Evolutionary conservation across 2,113 vertebrate species (phyloP).

Genomic region (Triplophysa rosa): DNA sequence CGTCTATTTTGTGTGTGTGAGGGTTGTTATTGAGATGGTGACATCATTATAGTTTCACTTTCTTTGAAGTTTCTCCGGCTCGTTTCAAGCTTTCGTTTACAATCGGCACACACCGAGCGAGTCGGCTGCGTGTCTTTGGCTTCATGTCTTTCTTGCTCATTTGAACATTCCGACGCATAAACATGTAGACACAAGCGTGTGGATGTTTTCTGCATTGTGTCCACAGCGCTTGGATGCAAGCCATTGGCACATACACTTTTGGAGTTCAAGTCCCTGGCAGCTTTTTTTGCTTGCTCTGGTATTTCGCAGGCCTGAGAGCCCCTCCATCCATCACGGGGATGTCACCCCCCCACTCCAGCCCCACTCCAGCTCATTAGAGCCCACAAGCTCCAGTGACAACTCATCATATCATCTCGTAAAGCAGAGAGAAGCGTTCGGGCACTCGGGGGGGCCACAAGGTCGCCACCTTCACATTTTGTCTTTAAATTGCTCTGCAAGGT

Average conservation of each 20-base stretch:
- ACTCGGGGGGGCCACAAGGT: constrained; percentile 65
- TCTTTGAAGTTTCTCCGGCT: constrained; percentile 20
- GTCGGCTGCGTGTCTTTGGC: neutral
- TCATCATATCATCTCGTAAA: constrained; percentile 80
- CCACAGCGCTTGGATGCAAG: constrained; percentile 59
- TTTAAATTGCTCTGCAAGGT: constrained; percentile 74
- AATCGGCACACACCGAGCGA: neutral
- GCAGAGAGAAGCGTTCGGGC: constrained; percentile 63
- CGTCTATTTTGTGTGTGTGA: constrained; percentile 1
- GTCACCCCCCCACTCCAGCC: constrained; percentile 65
- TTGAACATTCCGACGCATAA: constrained; percentile 1
- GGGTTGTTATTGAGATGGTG: constrained; percentile 29
- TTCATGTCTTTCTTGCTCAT: constrained; percentile 10
- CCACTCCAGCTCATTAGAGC: constrained; percentile 77
- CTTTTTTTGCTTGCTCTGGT: constrained; percentile 74
- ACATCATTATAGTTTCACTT: constrained; percentile 18
- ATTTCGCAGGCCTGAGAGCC: constrained; percentile 68
- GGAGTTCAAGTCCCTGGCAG: constrained; percentile 66
- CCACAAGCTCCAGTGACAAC: constrained; percentile 75
- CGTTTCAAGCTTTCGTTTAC: neutral
- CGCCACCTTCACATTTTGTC: constrained; percentile 75
- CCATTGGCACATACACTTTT: constrained; percentile 64
- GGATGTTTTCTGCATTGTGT: constrained; percentile 55
- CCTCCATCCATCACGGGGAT: constrained; percentile 74
- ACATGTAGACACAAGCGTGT: constrained; percentile 7